Base-by-base conservation (phyloP, 1,140 invertebrate genomes). In the Homarus americanus region DNA sequence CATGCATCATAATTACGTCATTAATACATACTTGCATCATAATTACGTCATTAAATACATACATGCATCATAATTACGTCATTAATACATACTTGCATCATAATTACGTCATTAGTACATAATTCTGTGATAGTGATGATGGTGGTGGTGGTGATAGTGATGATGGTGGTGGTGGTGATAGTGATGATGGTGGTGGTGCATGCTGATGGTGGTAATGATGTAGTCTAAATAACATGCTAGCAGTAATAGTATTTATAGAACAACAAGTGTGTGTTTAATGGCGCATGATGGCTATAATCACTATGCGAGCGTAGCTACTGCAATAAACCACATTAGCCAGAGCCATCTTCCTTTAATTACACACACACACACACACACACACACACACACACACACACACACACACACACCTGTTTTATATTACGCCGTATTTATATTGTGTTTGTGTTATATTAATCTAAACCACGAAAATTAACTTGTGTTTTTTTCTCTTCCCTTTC, bases 331-430 rank as follows among this genome's bases (percentile, higher is more conserved):
- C 36, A 82, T 82, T 82, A 82, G 24, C 79, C 17, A 15, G n/a
- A 24, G 79, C 32, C 79, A 63, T 28, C 49, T 82, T 63, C 79
- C 79, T 82, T 82, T 82, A 82, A 82, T 82, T 82, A 82, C 49
- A 28, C 79, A 49, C 53, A 58, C 63, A 10, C 2, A 5, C 63
- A 66, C 63, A 49, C 15, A 49, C 15, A 49, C 15, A 49, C 15
- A 49, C 15, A 49, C 15, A 49, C 15, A 49, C 15, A 49, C 15
- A 49, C 15, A 49, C 15, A 49, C 15, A 49, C 15, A 49, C 15
- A 49, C 15, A 49, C 15, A 49, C 24, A 63, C 44, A 32, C 28
- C 40, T 53, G 44, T n/a, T 41, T 79, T 79, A 41, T n/a, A 41
- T 79, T 79, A 79, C 40, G 28, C 76, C 40, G 28, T 79, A 41